Evolutionary conservation across 2,113 vertebrate genomes (phyloP).

Genomic region (Hippocampus comes): DNA sequence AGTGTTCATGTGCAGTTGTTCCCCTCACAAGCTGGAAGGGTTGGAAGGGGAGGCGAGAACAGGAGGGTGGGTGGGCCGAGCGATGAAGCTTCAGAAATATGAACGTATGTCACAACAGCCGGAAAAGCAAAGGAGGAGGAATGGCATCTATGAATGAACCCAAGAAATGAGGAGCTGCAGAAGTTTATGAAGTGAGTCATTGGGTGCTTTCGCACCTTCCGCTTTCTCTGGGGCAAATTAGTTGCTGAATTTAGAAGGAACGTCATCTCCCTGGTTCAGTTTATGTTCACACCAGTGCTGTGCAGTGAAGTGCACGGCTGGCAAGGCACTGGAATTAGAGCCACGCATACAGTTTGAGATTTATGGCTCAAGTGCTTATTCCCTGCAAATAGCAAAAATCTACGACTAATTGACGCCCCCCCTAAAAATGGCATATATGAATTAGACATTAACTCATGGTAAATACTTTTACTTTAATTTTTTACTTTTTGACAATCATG

Average conservation of each 20-base stretch:
- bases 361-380: no score
- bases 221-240: neutral
- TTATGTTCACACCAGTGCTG: neutral
- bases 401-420: no score
- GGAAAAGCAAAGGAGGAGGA: conserved; percentile 6
- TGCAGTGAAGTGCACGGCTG: neutral
- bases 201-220: neutral
- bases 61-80: no score
- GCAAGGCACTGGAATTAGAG: neutral
- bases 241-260: neutral
- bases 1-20: neutral
- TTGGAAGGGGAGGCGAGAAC: conserved; percentile 13
- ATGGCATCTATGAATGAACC: conserved; percentile 16
- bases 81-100: conserved; percentile 22
- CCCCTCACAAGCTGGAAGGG: conserved; percentile 9
- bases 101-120: neutral
- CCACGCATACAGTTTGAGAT: neutral
- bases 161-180: neutral
- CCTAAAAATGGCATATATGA: neutral
- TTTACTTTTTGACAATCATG: neutral
- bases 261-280: neutral
- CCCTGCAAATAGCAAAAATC: no score
- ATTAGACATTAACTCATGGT: neutral
- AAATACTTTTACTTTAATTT: neutral
- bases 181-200: conserved; percentile 14